phyloP scores from a whole-genome alignment of 1,140 invertebrate species.

The Cydia splendana region DNA sequence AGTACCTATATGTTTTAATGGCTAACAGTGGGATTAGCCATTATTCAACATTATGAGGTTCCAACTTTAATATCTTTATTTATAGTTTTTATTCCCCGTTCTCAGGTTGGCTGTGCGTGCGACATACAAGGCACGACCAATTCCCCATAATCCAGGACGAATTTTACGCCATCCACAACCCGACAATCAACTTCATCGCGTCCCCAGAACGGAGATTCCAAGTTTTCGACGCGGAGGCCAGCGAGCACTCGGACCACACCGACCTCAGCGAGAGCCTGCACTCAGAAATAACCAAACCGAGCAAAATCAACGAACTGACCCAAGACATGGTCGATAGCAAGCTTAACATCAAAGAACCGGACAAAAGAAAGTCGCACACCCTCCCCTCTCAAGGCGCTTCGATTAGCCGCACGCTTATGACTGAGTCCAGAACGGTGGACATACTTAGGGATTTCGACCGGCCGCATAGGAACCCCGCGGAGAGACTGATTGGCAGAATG shows the following conservation, averaged over 20 bases:
- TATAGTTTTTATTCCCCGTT: slow-evolving; percentile 27
- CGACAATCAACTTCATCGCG: slow-evolving; percentile 48
- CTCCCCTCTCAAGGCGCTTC: slow-evolving; percentile 76
- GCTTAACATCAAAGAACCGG: slow-evolving; percentile 46
- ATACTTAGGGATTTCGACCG: slow-evolving; percentile 72
- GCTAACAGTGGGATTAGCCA: no score
- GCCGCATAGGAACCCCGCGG: slow-evolving; percentile 58
- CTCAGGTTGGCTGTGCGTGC: slow-evolving; percentile 90
- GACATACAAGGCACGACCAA: slow-evolving; percentile 89
- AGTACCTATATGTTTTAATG: no score
- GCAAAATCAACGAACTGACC: slow-evolving; percentile 43
- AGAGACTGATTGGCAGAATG: slow-evolving; percentile 64
- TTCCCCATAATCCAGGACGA: slow-evolving; percentile 91
- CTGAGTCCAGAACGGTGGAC: slow-evolving; percentile 83
- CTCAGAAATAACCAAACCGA: slow-evolving; percentile 59
- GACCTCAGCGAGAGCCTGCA: slow-evolving; percentile 71
- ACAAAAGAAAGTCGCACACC: slow-evolving; percentile 79
- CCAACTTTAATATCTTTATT: no score
- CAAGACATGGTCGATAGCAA: slow-evolving; percentile 63
- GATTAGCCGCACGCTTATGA: slow-evolving; percentile 81
- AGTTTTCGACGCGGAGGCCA: slow-evolving; percentile 66
- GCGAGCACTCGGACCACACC: slow-evolving; percentile 75
- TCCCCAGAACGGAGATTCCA: slow-evolving; percentile 64
- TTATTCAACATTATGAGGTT: no score
- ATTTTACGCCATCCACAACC: slow-evolving; percentile 74